A percentile compares a stretch with the other conserved stretches of the same genome.
phyloP scores from a whole-genome alignment of 2,888 invertebrate genomes.

The Trachelus iudaicus region DNA sequence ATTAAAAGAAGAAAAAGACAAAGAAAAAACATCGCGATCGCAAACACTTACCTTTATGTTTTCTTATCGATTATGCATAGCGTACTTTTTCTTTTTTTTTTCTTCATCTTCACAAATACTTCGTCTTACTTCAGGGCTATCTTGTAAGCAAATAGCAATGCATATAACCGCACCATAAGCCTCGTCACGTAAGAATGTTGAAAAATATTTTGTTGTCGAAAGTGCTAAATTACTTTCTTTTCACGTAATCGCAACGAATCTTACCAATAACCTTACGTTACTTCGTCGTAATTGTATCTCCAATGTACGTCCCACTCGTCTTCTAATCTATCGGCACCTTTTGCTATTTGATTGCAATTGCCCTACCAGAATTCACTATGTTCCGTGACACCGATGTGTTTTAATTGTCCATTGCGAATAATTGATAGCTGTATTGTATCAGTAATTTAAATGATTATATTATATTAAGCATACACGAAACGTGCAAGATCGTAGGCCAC shows the following conservation, averaged over 20 bases:
- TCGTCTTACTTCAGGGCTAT: background rate
- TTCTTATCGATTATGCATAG: slow-evolving; percentile 3
- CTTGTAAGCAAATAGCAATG: slow-evolving; percentile 3
- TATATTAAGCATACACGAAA: background rate
- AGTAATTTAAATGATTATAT: slow-evolving; percentile 2
- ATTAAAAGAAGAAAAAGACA: slow-evolving; percentile 4
- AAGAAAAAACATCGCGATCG: slow-evolving; percentile 11
- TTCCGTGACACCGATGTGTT: background rate
- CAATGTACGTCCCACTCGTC: background rate
- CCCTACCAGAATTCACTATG: background rate
- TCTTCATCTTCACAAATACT: slow-evolving; percentile 7
- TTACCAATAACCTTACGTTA: background rate
- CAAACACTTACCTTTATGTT: background rate
- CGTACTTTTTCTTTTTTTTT: slow-evolving; percentile 11
- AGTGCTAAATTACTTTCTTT: background rate
- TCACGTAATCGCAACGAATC: background rate
- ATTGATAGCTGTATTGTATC: background rate
- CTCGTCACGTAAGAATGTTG: background rate
- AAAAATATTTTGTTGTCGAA: background rate
- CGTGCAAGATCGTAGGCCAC: background rate
- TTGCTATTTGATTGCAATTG: slow-evolving; percentile 2
- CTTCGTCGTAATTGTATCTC: background rate
- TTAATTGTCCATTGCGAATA: slow-evolving; percentile 7
- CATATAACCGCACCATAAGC: background rate
- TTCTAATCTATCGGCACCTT: background rate